Percentiles rank a stretch among this genome's conserved stretches.
phyloP scores from a whole-genome alignment of 2,797 vertebrate genomes.

The Leontocebus nigricollis region DNA sequence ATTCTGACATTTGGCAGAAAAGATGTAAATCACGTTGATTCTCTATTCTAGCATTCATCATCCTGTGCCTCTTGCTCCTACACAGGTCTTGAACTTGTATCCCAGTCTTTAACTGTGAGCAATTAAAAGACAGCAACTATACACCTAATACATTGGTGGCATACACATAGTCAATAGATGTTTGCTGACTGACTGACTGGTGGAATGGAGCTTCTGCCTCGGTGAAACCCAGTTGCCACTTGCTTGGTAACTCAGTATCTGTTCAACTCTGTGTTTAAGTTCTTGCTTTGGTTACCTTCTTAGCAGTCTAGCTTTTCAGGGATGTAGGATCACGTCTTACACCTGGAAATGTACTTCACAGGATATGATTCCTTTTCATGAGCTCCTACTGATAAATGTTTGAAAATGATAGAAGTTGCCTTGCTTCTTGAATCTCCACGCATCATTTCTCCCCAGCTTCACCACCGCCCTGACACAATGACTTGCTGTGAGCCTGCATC shows the following conservation, averaged over 20 bases:
- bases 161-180: background rate
- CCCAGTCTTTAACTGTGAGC: background rate
- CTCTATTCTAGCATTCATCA: background rate
- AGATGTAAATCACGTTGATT: background rate
- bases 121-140: background rate
- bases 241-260: background rate
- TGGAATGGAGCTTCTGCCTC: background rate
- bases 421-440: background rate
- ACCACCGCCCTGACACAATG: background rate
- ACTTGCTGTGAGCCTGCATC: background rate
- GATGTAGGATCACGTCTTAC: background rate
- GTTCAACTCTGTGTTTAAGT: background rate
- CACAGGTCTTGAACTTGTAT: background rate
- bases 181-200: background rate
- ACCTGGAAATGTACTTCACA: conserved; percentile 26
- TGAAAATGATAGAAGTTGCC: background rate
- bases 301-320: background rate
- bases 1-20: background rate
- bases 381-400: background rate
- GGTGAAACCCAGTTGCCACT: background rate
- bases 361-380: background rate
- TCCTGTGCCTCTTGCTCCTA: background rate
- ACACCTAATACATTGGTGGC: background rate
- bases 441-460: background rate
- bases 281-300: background rate